Conservation (phyloP, 2,888 invertebrate genomes). For the Linnaemya vulpina region DNA sequence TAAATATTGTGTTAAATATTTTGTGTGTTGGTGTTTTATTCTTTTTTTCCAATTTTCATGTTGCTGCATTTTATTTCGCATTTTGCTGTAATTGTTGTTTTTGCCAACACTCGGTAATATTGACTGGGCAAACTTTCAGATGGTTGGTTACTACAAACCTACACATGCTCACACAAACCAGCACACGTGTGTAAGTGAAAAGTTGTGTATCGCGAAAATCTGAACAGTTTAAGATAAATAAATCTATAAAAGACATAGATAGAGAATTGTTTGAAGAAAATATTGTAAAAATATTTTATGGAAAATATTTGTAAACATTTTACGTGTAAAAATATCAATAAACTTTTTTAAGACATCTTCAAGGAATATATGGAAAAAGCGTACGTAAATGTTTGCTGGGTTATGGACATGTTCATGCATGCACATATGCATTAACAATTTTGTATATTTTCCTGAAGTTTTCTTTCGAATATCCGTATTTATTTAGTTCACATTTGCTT, state of each 20-base stretch:
- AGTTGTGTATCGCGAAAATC: too few species aligned
- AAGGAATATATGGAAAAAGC: too few species aligned
- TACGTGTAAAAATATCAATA: too few species aligned
- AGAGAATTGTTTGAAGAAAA: too few species aligned
- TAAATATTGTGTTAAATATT: constrained; percentile 62
- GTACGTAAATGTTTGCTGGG: neutral
- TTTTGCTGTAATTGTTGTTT: constrained; percentile 11
- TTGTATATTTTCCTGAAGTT: neutral
- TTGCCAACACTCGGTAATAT: constrained; percentile 14
- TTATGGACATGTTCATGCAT: neutral
- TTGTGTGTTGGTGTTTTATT: constrained; percentile 1
- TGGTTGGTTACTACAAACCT: neutral
- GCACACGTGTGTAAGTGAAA: neutral
- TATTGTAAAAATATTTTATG: neutral
- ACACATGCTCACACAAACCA: too few species aligned
- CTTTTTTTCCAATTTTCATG: neutral
- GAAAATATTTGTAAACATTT: neutral
- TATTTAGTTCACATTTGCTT: constrained; percentile 9
- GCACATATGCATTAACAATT: neutral
- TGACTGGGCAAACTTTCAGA: constrained; percentile 17
- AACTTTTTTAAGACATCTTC: too few species aligned
- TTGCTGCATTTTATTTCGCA: neutral
- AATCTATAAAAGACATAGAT: too few species aligned
- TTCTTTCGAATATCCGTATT: constrained; percentile 26
- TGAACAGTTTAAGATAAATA: too few species aligned